A percentile compares a stretch with the other conserved stretches of the same genome.
These are phyloP conservation scores for Sipunculus nudus DNA, from an alignment of 2,888 invertebrate genomes.

Conservation along the genomic window DNA sequence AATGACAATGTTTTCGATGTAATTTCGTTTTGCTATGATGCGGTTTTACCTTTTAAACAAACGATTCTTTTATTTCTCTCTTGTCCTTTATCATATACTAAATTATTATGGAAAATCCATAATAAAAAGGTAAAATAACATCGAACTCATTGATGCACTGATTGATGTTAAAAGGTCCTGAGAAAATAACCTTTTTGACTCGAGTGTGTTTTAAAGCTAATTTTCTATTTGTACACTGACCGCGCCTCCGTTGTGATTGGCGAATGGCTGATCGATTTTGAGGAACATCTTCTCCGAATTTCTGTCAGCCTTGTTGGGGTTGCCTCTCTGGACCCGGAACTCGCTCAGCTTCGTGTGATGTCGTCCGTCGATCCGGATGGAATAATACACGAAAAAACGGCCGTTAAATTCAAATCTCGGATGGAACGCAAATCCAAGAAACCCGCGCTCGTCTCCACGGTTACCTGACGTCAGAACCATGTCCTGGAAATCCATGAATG, in stretches of 20 bases:
- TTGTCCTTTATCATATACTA: too few relatives aligned
- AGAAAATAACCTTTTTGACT: too few relatives aligned
- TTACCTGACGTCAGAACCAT: constrained; percentile 37
- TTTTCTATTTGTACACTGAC: constrained; percentile 35
- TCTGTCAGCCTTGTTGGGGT: constrained; percentile 47
- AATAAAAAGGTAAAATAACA: too few relatives aligned
- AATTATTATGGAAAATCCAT: too few relatives aligned
- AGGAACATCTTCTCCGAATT: constrained; percentile 46
- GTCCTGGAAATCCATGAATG: constrained; percentile 48
- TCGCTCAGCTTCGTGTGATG: constrained; percentile 26
- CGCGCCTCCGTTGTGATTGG: constrained; percentile 64
- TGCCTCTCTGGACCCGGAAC: constrained; percentile 32
- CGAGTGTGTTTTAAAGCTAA: too few relatives aligned
- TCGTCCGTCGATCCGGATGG: constrained; percentile 9
- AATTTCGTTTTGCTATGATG: too few relatives aligned
- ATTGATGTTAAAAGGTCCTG: too few relatives aligned
- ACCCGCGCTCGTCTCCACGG: constrained; percentile 48
- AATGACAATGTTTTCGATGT: too few relatives aligned
- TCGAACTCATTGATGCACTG: too few relatives aligned
- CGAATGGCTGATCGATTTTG: constrained; percentile 53
- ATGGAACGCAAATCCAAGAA: constrained; percentile 57
- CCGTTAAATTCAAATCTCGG: constrained; percentile 52
- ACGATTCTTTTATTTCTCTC: too few relatives aligned
- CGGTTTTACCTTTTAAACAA: too few relatives aligned
- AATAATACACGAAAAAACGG: constrained; percentile 57